Evolutionary conservation across 2,113 vertebrate genomes (phyloP).

Genomic region (Lepus europaeus): DNA sequence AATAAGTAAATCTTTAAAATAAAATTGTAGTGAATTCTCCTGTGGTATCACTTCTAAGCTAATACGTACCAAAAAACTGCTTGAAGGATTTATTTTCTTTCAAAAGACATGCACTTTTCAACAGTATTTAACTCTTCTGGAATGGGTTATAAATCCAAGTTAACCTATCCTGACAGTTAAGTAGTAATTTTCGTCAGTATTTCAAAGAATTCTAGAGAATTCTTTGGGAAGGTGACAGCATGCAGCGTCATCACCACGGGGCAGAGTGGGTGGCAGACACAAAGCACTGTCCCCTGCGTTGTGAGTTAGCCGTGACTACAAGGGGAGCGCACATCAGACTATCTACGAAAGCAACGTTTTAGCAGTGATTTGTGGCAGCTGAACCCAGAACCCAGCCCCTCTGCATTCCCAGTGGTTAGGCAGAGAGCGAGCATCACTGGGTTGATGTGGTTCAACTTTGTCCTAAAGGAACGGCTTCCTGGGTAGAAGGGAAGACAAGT

Average conservation of each 20-base stretch:
- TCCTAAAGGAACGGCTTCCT: constrained; percentile 56
- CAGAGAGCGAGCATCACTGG: constrained; percentile 29
- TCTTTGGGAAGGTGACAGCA: constrained; percentile 5
- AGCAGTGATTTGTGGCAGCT: neutral
- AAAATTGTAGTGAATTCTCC: neutral
- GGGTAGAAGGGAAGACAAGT: constrained; percentile 42
- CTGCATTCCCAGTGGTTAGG: neutral
- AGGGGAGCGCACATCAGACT: neutral
- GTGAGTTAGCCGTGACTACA: neutral
- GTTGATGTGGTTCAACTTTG: constrained; percentile 42
- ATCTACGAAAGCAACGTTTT: constrained; percentile 22
- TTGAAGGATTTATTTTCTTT: constrained; percentile 2
- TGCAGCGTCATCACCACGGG: neutral
- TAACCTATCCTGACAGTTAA: neutral
- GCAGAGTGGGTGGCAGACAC: neutral
- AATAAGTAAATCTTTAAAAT: too few relatives aligned
- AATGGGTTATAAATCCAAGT: neutral
- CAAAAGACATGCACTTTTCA: neutral
- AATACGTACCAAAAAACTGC: constrained; percentile 1
- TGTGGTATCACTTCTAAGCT: neutral
- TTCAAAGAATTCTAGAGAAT: constrained; percentile 23
- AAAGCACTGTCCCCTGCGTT: constrained; percentile 23
- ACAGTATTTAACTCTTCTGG: constrained; percentile 36
- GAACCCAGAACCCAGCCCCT: constrained; percentile 1
- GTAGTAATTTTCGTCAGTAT: neutral